These are phyloP conservation scores for Pocillopora damicornis DNA, from an alignment of 64 coral and sea anemone genomes.

Conservation along the genomic window DNA sequence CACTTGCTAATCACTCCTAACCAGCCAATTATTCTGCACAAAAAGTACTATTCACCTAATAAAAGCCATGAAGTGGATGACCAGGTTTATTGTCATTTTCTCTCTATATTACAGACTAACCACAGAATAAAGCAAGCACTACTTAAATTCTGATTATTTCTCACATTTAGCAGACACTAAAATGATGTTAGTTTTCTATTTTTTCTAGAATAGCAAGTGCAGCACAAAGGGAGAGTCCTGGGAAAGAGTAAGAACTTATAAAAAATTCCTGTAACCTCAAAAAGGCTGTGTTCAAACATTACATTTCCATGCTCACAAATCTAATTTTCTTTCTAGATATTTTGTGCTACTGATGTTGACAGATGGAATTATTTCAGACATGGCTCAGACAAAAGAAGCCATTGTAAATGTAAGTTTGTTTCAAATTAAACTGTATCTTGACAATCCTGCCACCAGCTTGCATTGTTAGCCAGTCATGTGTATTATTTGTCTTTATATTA, in stretches of 20 bases:
- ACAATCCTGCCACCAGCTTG: no score
- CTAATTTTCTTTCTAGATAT: constrained; percentile 47
- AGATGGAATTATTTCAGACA: constrained; percentile 98
- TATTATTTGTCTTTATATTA: no score
- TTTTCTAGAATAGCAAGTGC: constrained; percentile 69
- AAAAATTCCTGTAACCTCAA: neutral
- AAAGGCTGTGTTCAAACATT: neutral
- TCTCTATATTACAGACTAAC: no score
- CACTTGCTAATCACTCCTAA: no score
- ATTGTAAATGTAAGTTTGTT: constrained; percentile 79
- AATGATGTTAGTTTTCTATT: neutral
- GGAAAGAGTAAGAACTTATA: constrained; percentile 84
- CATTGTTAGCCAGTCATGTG: no score
- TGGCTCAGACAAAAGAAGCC: constrained; percentile 97
- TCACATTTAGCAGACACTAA: no score
- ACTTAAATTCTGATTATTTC: no score
- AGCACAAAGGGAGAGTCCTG: constrained; percentile 54
- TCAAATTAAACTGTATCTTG: neutral
- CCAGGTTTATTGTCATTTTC: no score
- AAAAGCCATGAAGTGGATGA: no score
- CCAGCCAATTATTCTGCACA: no score
- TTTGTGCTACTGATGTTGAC: constrained; percentile 96
- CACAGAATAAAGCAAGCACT: no score
- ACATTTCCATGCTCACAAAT: neutral
- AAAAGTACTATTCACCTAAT: no score